These are phyloP conservation scores for Cistogaster globosa DNA, from an alignment of 2,888 invertebrate genomes.

Conservation along the genomic window DNA sequence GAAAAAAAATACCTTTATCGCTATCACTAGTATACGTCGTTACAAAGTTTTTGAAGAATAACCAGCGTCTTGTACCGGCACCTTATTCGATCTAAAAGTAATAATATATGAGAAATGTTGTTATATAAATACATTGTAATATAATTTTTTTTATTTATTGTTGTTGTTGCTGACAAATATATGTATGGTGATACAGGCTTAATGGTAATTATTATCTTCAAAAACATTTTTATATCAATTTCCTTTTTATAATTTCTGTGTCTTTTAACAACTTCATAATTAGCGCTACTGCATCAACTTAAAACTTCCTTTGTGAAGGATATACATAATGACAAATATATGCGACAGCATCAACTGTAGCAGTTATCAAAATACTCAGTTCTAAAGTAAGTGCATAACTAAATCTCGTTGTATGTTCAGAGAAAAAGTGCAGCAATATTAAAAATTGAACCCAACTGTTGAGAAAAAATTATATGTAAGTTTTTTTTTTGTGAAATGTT, in stretches of 20 bases:
- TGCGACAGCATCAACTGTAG: slow-evolving; percentile 12
- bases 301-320: slow-evolving; percentile 57
- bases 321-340: slow-evolving; percentile 56
- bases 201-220: slow-evolving; percentile 6
- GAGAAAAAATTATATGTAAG: too few species aligned
- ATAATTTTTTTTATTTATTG: too few species aligned
- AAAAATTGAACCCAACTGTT: too few species aligned
- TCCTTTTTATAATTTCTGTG: background rate
- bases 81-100: too few species aligned
- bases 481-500: background rate
- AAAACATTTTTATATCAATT: background rate
- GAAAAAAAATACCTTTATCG: too few species aligned
- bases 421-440: too few species aligned
- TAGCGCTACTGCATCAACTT: background rate
- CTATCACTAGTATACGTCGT: too few species aligned
- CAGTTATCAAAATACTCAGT: background rate
- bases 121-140: too few species aligned
- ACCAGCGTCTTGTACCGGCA: too few species aligned
- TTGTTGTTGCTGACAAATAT: too few species aligned
- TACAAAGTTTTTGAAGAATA: too few species aligned
- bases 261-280: background rate
- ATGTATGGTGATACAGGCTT: background rate
- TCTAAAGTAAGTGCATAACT: background rate
- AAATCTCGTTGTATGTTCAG: background rate
- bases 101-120: too few species aligned